Base-by-base conservation (phyloP, 1,140 invertebrate species). In the Eufriesea mexicana region DNA sequence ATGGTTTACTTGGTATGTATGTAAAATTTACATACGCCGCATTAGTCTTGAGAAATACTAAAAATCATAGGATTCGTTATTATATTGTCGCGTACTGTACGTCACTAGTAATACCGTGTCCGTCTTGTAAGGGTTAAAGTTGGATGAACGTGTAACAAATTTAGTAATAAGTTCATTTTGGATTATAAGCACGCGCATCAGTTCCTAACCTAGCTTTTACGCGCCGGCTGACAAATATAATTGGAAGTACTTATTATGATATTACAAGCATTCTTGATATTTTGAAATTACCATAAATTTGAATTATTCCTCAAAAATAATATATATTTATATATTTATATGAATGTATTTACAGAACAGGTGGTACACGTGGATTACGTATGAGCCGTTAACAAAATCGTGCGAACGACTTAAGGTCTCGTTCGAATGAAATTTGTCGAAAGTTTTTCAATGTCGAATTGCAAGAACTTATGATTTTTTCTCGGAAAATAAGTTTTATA, bases 381-480 rank as follows among this genome's bases (percentile, higher is more conserved):
- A 45, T 66, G 12, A 35, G 2, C 12, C 23, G 12, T 62, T 28
- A 23, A 45, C 2, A 5, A 20, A 45, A 20, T 66, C 20, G n/a
- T 45, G 23, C 12, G 51, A 64, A 12, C 0, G n/a, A 20, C 8
- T 35, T 20, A 1, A 35, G 6, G 35, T 12, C 2, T 35, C 5
- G 5, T 9, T 64, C 28, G n/a, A 64, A 42, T 45, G 9, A 23
- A 49, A 49, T 23, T 71, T 23, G 9, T 28, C 18, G 7, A 51
- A 2, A 12, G 0, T 51, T 12, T 51, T 4, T 28, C 14, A 2
- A 51, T 72, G 8, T 49, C 1, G 45, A 47, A 20, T 75, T 75
- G 73, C 73, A 75, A 75, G 73, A 62, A 62, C 25, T 62, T 75
- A 62, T 57, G 59, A 75, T 75, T 28, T 8, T 75, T 55, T 74